These are phyloP conservation scores for Sphaerophoria rueppellii DNA, from an alignment of 2,888 invertebrate species.

Conservation along the genomic window DNA sequence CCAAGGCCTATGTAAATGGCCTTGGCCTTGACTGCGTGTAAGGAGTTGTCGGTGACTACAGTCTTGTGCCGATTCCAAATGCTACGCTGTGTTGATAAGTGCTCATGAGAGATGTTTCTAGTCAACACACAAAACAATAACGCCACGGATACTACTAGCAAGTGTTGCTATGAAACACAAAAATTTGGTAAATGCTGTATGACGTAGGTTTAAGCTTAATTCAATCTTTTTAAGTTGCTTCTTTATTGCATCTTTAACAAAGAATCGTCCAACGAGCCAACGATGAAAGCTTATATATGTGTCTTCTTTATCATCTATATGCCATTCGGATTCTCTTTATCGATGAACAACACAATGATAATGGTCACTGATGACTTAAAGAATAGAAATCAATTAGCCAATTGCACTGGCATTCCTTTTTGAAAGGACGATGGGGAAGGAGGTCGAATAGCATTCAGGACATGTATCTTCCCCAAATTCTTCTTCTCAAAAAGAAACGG, in stretches of 20 bases:
- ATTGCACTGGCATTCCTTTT: slow-evolving; percentile 77
- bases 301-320: slow-evolving; percentile 73
- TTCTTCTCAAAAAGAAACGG: slow-evolving; percentile 28
- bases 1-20: background rate
- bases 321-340: slow-evolving; percentile 58
- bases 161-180: too few relatives aligned
- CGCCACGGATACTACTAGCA: too few relatives aligned
- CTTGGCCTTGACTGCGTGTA: background rate
- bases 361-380: slow-evolving; percentile 75
- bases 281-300: slow-evolving; percentile 15
- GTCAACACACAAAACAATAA: too few relatives aligned
- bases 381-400: slow-evolving; percentile 81
- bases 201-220: too few relatives aligned
- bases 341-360: slow-evolving; percentile 69
- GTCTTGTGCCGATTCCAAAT: too few relatives aligned
- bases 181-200: too few relatives aligned
- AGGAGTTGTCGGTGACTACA: background rate
- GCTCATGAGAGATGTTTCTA: too few relatives aligned
- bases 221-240: too few relatives aligned
- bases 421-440: background rate
- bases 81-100: too few relatives aligned
- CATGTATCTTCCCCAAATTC: background rate
- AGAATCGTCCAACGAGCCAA: slow-evolving; percentile 4
- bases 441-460: background rate
- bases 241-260: slow-evolving; percentile 11